Evolutionary conservation across 2,797 vertebrate genomes (phyloP).

Genomic region (Zenarchopterus dispar): DNA sequence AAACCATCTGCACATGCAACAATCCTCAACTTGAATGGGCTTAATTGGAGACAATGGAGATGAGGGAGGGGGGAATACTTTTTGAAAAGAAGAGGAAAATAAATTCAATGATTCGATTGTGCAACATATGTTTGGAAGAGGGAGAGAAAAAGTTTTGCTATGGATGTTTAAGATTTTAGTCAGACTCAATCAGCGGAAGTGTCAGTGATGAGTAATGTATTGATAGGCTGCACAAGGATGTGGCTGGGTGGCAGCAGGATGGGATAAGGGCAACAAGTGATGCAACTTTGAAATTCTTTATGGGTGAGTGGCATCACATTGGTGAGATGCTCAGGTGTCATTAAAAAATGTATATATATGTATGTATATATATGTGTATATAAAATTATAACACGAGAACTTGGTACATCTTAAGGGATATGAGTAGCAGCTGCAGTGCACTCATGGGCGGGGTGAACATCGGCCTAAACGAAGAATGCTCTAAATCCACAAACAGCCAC

Average conservation of each 20-base stretch:
- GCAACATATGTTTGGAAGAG: constrained; percentile 38
- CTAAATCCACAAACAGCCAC: background rate
- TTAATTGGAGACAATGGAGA: constrained; percentile 56
- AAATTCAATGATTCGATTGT: constrained; percentile 29
- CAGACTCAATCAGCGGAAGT: constrained; percentile 28
- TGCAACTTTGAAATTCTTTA: constrained; percentile 62
- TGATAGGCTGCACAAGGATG: constrained; percentile 20
- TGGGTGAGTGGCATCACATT: constrained; percentile 37
- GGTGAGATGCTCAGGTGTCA: no score
- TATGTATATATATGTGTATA: no score
- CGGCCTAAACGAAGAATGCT: constrained; percentile 32
- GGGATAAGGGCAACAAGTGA: no score
- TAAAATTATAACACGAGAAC: no score
- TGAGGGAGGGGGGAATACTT: background rate
- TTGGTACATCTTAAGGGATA: constrained; percentile 11
- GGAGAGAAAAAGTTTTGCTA: constrained; percentile 16
- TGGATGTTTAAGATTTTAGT: constrained; percentile 30
- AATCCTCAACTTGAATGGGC: constrained; percentile 59
- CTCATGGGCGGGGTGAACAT: background rate
- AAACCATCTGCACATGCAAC: constrained; percentile 77
- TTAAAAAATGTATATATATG: no score
- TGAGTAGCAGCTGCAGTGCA: constrained; percentile 38
- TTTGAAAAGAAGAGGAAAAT: constrained; percentile 22
- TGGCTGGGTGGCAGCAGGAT: constrained; percentile 18
- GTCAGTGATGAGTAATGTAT: constrained; percentile 42